Base-by-base conservation (phyloP, 2,113 vertebrate species). In the Pogona vitticeps region DNA sequence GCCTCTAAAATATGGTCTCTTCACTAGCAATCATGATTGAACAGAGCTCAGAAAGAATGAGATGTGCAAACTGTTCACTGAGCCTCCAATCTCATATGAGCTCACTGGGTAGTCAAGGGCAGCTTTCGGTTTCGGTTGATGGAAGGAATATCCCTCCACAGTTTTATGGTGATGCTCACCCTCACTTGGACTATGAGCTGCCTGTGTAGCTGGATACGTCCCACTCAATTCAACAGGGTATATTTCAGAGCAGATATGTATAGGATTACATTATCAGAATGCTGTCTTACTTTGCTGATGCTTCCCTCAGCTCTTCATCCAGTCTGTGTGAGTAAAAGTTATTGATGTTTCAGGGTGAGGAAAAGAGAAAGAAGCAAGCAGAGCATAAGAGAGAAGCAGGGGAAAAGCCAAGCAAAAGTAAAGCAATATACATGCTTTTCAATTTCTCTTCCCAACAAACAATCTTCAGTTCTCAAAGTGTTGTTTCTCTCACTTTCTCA, bases 281-380 rank as follows among this genome's bases (percentile, higher is more conserved):
- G 94, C 86, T 88, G 84, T 94, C 98, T 98, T 98, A 99, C 98
- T 97, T 98, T 94, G 97, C 97, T 38, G 97, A 97, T 81, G 97
- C 94, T 92, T 98, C 98, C 94, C 97, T 98, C 96, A 99, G 95
- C 91, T 99, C 98, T 96, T 99, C 97, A 95, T 99, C 98, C 95
- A 99, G 96, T 97, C 98, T 99, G 96, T 92, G 88, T 88, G 92
- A 95, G 92, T 94, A 96, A 97, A 96, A 96, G 90, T 93, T 94
- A 94, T 92, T 86, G 86, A 89, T 80, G 92, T 83, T 65, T 76
- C 52, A 56, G 38, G 96, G 95, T 93, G 90, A 95, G 94, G 93
- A 87, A 93, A 92, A 71, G 93, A 88, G 93, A 92, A 93, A 96
- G 92, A 96, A 94, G 96, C 95, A 95, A 94, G 96, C 97, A 96